These are phyloP conservation scores for Wiebesia pumilae DNA, from an alignment of 1,140 invertebrate genomes.

Conservation along the genomic window DNA sequence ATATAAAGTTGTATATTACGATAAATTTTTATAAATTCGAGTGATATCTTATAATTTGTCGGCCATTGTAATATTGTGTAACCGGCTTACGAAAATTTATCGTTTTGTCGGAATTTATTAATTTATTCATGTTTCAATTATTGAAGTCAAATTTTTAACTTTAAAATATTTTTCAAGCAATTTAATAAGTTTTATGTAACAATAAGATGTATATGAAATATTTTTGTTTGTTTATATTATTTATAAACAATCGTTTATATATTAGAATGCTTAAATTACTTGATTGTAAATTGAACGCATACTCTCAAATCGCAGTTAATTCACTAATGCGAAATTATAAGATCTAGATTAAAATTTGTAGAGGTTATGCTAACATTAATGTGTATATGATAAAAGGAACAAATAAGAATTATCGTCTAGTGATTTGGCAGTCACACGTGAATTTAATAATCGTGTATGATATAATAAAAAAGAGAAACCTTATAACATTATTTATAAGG, in stretches of 20 bases:
- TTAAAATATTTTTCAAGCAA: background rate
- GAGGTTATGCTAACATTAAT: conserved; percentile 5
- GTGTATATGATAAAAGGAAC: background rate
- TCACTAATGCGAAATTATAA: background rate
- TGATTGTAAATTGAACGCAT: background rate
- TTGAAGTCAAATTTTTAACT: background rate
- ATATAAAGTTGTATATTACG: background rate
- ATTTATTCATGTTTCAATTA: background rate
- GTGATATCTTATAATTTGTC: conserved; percentile 31
- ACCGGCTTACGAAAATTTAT: conserved; percentile 22
- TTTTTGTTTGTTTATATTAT: background rate
- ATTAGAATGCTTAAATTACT: background rate
- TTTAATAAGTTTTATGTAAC: background rate
- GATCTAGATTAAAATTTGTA: background rate
- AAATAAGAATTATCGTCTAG: background rate
- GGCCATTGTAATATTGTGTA: conserved; percentile 45
- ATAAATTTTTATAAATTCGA: background rate
- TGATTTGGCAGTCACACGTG: background rate
- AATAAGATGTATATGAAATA: background rate
- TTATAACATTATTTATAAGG: no score
- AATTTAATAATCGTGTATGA: background rate
- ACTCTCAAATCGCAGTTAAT: background rate
- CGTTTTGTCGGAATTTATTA: background rate
- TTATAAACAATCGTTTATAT: background rate
- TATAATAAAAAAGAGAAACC: no score